Evolutionary conservation across 1,140 invertebrate species (phyloP).

Genomic region (Lordiphosa mommai): DNA sequence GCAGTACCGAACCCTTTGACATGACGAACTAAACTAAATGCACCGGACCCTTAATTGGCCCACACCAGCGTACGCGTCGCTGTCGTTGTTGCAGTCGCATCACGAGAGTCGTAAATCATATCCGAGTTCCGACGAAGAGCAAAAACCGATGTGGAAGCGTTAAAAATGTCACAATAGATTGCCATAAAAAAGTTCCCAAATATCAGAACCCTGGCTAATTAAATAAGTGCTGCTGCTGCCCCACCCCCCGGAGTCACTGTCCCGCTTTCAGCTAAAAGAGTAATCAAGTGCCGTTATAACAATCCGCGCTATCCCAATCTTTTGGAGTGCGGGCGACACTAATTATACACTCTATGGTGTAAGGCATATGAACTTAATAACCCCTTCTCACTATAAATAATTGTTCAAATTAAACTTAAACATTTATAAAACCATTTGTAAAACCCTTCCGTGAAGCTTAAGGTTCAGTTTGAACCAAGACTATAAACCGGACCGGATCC

Average conservation of each 20-base stretch:
- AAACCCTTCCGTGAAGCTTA: neutral
- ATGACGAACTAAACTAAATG: conserved; percentile 47
- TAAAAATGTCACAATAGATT: conserved; percentile 2
- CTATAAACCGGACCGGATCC: too few relatives aligned
- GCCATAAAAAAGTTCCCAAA: conserved; percentile 28
- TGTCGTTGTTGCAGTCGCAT: neutral
- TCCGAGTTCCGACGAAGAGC: neutral
- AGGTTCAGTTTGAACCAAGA: too few relatives aligned
- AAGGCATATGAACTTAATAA: neutral
- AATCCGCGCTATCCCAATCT: conserved; percentile 4
- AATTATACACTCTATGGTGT: neutral
- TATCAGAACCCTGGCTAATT: conserved; percentile 27
- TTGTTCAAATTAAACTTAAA: too few relatives aligned
- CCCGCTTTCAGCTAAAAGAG: conserved; percentile 15
- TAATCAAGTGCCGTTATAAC: conserved; percentile 28
- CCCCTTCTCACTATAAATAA: too few relatives aligned
- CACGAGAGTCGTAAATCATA: conserved; percentile 33
- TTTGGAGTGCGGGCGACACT: neutral
- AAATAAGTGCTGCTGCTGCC: conserved; percentile 2
- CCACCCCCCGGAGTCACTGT: neutral
- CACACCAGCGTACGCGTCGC: neutral
- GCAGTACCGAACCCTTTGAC: conserved; percentile 44
- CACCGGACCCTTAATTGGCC: conserved; percentile 27
- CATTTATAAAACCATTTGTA: too few relatives aligned
- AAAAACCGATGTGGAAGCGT: neutral